Evolutionary conservation across 64 coral and sea anemone species (phyloP).

Genomic region (Montipora sp.): DNA sequence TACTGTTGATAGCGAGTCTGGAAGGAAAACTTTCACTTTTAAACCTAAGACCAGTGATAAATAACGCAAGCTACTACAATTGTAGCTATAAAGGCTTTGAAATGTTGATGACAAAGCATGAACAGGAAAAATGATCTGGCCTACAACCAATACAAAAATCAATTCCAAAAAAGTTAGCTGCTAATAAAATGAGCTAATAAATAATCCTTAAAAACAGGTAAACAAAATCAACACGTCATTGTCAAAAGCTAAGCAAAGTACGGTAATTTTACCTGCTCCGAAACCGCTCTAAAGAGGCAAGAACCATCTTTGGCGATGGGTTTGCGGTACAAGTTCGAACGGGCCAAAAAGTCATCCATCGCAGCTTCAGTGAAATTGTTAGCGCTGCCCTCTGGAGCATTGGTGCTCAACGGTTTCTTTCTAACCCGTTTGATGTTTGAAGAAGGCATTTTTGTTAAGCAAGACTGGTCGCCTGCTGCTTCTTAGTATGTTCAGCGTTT

Average conservation of each 20-base stretch:
- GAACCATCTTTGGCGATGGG: conserved; percentile 98
- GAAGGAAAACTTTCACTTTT: too few relatives aligned
- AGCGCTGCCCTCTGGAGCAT: conserved; percentile 44
- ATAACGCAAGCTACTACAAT: neutral
- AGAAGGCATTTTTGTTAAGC: conserved; percentile 26
- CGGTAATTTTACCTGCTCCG: conserved; percentile 84
- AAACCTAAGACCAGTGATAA: too few relatives aligned
- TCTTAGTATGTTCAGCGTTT: neutral
- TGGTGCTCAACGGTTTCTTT: conserved; percentile 48
- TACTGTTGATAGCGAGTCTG: too few relatives aligned
- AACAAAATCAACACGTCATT: neutral
- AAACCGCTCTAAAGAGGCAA: conserved; percentile 98
- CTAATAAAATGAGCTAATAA: neutral
- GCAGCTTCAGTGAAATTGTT: conserved; percentile 85
- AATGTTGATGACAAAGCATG: neutral
- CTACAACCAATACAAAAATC: neutral
- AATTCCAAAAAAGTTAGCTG: neutral
- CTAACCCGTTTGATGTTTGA: conserved; percentile 57
- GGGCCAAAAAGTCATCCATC: conserved; percentile 87
- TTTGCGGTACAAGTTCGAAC: conserved; percentile 82
- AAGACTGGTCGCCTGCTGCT: conserved; percentile 40
- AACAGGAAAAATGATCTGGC: neutral
- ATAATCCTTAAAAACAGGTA: neutral
- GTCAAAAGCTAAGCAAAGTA: neutral
- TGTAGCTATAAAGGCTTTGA: neutral